Evolutionary conservation across 2,888 invertebrate genomes (phyloP), one percentile per base, ranked within the genome.

Genomic region (Drosophila atripex): DNA sequence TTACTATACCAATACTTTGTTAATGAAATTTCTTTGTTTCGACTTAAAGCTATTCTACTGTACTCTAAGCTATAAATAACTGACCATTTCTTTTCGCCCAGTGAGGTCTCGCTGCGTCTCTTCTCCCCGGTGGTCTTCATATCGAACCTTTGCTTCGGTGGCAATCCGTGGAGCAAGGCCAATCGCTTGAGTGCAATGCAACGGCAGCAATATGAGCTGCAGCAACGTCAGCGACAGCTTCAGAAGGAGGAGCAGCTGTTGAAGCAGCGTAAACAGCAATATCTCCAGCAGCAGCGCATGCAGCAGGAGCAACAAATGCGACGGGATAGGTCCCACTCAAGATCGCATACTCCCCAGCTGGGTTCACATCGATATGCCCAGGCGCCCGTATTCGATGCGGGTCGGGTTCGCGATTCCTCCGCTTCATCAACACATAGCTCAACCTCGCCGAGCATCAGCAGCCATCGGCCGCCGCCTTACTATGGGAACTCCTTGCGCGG

Each of bases 111-210:
- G 0, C 91, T 97, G 12, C 94, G 95, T 73, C 91, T 97, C 28
- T 97, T 97, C 91, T 95, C 97, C 14, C 96, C 96, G 0, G 97
- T 97, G 47, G 96, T 97, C 70, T 94, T 94, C 64, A 93, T 97
- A 74, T 96, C 97, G 1, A 97, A 97, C 92, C 93, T 94, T 1
- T 92, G 96, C 89, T 96, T 96, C 25, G 88, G 86, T 43, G 84
- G 88, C 89, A 94, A 95, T 56, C 88, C 88, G 9, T 88, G 84
- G 84, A 88, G 88, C 71, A 75, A 86, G 65, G 53, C 80, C 5
- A 85, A 88, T 57, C 88, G 84, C 0, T 65, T 84, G 23, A 59
- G 65, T 14, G 80, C 78, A 32, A 78, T 75, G 46, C 86, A 88
- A 32, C 78, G 87, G 1, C 82, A 85, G 38, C 85, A 77, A 21